Conservation (phyloP, 1,140 invertebrate species). For the Samia ricini region DNA sequence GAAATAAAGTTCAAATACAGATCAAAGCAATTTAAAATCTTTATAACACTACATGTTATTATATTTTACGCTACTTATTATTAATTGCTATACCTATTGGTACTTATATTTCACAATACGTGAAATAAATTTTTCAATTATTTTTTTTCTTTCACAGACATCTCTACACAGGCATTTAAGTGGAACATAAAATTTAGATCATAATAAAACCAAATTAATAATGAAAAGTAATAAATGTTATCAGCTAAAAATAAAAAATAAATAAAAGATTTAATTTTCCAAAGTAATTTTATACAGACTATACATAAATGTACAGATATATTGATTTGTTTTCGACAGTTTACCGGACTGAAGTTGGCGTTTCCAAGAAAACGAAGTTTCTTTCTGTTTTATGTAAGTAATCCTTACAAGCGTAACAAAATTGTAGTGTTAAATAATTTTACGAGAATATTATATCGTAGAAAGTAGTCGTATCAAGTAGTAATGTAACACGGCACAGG, state of each 20-base stretch:
- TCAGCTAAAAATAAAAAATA: no score
- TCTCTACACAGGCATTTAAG: no score
- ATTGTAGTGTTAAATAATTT: constrained; percentile 31
- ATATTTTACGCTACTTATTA: neutral
- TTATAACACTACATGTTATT: neutral
- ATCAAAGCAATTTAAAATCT: neutral
- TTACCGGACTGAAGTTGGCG: constrained; percentile 54
- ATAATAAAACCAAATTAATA: no score
- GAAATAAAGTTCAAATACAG: neutral
- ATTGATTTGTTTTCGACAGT: constrained; percentile 21
- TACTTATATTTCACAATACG: neutral
- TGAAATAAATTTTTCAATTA: no score
- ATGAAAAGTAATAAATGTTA: neutral
- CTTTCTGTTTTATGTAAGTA: constrained; percentile 68
- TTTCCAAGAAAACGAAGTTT: constrained; percentile 60
- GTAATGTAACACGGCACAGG: constrained; percentile 10
- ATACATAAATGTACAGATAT: neutral
- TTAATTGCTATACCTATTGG: neutral
- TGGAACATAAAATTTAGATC: no score
- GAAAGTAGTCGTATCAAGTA: neutral
- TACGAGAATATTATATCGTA: constrained; percentile 25
- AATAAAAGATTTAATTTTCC: no score
- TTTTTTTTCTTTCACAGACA: no score
- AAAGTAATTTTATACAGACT: neutral
- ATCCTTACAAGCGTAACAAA: constrained; percentile 42